These are phyloP conservation scores for Macrosiphum euphorbiae DNA, from an alignment of 2,888 invertebrate genomes.

Conservation along the genomic window DNA sequence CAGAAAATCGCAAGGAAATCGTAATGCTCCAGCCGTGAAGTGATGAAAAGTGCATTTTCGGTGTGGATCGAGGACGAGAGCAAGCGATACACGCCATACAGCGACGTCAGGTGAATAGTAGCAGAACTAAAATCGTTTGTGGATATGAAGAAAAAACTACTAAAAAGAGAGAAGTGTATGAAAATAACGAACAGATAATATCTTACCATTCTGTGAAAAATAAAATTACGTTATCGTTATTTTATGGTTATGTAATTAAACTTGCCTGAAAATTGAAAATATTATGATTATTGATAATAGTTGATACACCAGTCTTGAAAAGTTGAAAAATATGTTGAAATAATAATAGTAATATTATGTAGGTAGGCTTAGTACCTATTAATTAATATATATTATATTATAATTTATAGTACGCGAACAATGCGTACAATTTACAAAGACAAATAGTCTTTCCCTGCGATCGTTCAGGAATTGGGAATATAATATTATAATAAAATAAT, in stretches of 20 bases:
- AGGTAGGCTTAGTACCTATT: not conserved
- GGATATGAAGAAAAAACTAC: not conserved
- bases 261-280: not conserved
- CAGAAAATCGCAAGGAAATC: no score
- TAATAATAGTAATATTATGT: not conserved
- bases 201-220: no score
- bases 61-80: not conserved
- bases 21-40: not conserved
- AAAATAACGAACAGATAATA: no score
- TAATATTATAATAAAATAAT: not conserved
- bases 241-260: conserved; percentile 17
- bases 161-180: not conserved
- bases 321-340: not conserved
- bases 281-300: not conserved
- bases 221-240: not conserved
- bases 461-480: not conserved
- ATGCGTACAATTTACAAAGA: not conserved
- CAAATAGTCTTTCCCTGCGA: not conserved
- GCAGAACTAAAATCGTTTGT: not conserved
- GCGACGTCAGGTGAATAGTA: not conserved
- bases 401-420: not conserved
- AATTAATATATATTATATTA: not conserved
- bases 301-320: not conserved
- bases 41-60: not conserved
- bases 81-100: not conserved